Percentiles rank a stretch among this genome's conserved stretches.
Conservation (phyloP, 2,113 vertebrate species). For the Eretmochelys imbricata region DNA sequence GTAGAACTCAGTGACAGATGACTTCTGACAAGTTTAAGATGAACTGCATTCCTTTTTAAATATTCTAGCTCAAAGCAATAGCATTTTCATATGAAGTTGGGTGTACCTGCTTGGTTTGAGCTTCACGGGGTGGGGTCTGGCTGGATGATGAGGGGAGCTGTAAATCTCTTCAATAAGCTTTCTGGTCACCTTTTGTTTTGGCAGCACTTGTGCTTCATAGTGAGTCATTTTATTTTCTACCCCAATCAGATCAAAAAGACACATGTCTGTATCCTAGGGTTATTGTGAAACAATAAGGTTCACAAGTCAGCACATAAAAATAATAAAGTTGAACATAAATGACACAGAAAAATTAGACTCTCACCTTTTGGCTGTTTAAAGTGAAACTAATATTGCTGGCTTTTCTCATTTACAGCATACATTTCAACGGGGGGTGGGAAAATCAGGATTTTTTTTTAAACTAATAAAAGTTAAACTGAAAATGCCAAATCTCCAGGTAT, state of each 20-base stretch:
- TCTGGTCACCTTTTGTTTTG: slow-evolving; percentile 89
- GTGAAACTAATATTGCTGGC: not conserved
- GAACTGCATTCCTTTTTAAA: not conserved
- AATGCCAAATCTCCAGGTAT: not conserved
- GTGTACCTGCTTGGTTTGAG: slow-evolving; percentile 92
- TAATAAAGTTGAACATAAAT: not conserved
- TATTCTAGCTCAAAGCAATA: not conserved
- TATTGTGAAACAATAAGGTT: not conserved
- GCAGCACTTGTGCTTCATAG: slow-evolving; percentile 86
- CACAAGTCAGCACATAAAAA: not conserved
- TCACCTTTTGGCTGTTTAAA: not conserved
- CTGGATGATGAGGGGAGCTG: slow-evolving; percentile 79
- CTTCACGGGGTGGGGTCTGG: slow-evolving; percentile 85
- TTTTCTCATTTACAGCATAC: not conserved
- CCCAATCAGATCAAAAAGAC: slow-evolving; percentile 89
- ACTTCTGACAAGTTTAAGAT: not conserved
- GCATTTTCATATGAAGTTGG: too few relatives aligned
- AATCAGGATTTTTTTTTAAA: not conserved
- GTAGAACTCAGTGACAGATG: not conserved
- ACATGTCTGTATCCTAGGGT: slow-evolving; percentile 83
- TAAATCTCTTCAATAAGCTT: slow-evolving; percentile 93
- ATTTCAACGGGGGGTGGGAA: rapidly evolving
- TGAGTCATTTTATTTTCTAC: slow-evolving; percentile 88
- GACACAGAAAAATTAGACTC: not conserved
- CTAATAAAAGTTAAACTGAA: not conserved